These are phyloP conservation scores for Clavelina lepadiformis DNA, from an alignment of 23 tunicate genomes.

Conservation along the genomic window DNA sequence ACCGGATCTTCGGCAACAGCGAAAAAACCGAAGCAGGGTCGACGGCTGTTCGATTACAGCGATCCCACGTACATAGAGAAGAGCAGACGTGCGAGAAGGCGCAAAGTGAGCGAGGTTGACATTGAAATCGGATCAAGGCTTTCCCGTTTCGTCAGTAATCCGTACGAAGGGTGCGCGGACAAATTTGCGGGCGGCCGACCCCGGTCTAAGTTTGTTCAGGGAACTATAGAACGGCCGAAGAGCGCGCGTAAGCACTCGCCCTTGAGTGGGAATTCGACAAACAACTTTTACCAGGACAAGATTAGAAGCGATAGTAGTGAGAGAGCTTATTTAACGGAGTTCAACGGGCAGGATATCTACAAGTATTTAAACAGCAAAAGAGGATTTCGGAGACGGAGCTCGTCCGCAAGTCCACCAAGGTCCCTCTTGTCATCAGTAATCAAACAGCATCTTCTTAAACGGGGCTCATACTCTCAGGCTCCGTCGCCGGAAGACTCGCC, in stretches of 20 bases:
- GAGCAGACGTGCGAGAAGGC: conserved; percentile 24
- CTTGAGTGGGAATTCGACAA: conserved; percentile 31
- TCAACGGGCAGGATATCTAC: conserved; percentile 8
- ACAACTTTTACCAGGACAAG: background rate
- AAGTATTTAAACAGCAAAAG: conserved; percentile 3
- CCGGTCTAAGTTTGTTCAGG: conserved; percentile 13
- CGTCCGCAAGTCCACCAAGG: conserved; percentile 49
- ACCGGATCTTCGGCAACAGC: background rate
- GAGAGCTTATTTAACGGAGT: background rate
- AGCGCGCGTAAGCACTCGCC: conserved; percentile 32
- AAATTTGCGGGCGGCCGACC: conserved; percentile 5
- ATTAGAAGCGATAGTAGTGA: too few species aligned
- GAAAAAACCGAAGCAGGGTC: conserved; percentile 14
- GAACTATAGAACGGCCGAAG: background rate
- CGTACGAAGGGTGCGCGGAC: conserved; percentile 79
- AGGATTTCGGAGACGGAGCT: conserved; percentile 26
- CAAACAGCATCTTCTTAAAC: background rate
- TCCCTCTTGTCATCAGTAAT: background rate
- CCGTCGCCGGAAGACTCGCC: conserved; percentile 29
- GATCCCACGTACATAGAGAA: conserved; percentile 35
- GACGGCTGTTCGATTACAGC: conserved; percentile 50
- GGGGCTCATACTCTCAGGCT: conserved; percentile 4
- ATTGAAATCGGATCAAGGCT: conserved; percentile 35
- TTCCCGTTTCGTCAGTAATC: conserved; percentile 47
- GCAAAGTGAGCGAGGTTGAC: conserved; percentile 53